Base-by-base conservation (phyloP, 2,113 vertebrate species). In the Theropithecus gelada region DNA sequence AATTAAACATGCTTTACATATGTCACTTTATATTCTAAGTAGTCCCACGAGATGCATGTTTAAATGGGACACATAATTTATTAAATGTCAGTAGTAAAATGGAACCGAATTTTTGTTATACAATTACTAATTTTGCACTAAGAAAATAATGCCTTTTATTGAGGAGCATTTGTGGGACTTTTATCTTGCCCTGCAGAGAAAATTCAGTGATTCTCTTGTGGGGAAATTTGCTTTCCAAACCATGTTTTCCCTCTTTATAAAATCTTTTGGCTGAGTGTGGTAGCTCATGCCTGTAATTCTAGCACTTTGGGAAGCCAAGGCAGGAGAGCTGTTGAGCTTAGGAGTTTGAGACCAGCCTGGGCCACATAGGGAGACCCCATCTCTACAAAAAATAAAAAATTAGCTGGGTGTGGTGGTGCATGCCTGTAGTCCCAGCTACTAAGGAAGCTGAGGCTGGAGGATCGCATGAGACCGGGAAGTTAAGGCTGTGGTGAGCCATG, bases 21-120 rank as follows among this genome's bases (percentile, higher is more conserved):
- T 64, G n/a, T 81, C 18, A 35, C 61, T 85, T 86, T 94, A n/a
- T 64, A 57, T 52, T 85, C 95, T 43, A 84, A n/a, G 2, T 88
- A 89, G 83, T 66, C 40, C 11, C 80, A 8, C 40, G 72, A 91
- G 35, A 22, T 73, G 50, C 30, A 23, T 80, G 17, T 73, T 96
- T 87, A 86, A 84, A 73, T 82, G 45, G 35, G 23, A n/a, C 57
- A 84, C 90, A 64, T 94, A 73, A 40, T 79, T 82, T 88, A 43
- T 22, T 92, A 81, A 73, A 91, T 50, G 43, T 66, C 70, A 32
- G 10, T 84, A 68, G 48, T 88, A 96, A 97, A 91, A 78, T 73
- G 66, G 82, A 84, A 93, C 50, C 80, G 32, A 92, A 59, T 81
- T 96, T 84, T 90, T 11, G 43, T 82, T 82, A 40, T 38, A 38